phyloP scores from a whole-genome alignment of 2,888 invertebrate species.

The Lithophane ornitopus region DNA sequence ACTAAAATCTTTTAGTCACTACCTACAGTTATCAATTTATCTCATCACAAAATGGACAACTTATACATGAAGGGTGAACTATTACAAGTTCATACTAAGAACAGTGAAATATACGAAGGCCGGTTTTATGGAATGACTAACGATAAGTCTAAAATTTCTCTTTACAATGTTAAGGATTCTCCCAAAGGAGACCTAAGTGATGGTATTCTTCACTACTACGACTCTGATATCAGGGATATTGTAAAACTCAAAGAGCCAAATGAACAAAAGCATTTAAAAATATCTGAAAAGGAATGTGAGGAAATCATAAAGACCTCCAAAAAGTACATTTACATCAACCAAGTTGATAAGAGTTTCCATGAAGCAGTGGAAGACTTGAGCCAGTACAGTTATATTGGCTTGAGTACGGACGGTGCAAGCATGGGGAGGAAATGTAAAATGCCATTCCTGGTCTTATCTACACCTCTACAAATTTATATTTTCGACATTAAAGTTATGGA shows the following conservation, averaged over 20 bases:
- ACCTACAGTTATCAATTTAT: constrained; percentile 27
- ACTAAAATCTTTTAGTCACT: constrained; percentile 73
- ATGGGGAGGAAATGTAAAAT: constrained; percentile 89
- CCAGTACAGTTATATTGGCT: constrained; percentile 79
- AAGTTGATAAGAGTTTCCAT: constrained; percentile 85
- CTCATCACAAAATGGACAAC: constrained; percentile 83
- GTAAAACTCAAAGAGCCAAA: constrained; percentile 81
- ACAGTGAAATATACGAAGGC: constrained; percentile 85
- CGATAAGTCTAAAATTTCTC: constrained; percentile 86
- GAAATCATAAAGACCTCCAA: constrained; percentile 83
- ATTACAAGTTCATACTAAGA: constrained; percentile 86
- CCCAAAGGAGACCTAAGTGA: constrained; percentile 79
- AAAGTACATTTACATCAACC: constrained; percentile 86
- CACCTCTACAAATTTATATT: constrained; percentile 86
- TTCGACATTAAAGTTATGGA: constrained; percentile 89
- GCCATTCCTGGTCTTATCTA: constrained; percentile 86
- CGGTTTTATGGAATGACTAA: constrained; percentile 85
- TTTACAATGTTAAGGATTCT: constrained; percentile 84
- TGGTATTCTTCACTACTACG: constrained; percentile 84
- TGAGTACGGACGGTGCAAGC: constrained; percentile 87
- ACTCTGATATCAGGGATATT: constrained; percentile 84
- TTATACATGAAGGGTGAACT: constrained; percentile 88
- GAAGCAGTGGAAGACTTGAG: constrained; percentile 83
- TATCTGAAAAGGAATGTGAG: constrained; percentile 85
- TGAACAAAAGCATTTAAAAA: constrained; percentile 80